Conservation (phyloP, 2,888 invertebrate genomes). For the Cheilosia pagana region DNA sequence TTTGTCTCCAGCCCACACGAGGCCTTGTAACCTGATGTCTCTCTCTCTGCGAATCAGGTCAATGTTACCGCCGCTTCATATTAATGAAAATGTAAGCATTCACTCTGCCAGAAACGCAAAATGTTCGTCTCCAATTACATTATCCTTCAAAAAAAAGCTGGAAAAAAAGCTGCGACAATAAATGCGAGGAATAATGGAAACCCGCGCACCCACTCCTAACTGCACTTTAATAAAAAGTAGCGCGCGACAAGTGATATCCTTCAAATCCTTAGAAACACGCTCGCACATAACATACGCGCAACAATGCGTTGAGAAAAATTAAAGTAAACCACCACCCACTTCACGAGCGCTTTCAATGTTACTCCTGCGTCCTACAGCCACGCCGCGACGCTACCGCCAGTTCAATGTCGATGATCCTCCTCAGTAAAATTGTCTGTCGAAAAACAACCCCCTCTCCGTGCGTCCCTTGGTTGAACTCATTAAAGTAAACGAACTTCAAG, state of each 20-base stretch:
- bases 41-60: background rate
- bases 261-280: background rate
- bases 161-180: background rate
- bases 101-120: slow-evolving; percentile 7
- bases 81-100: slow-evolving; percentile 1
- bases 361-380: background rate
- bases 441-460: background rate
- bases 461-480: slow-evolving; percentile 47
- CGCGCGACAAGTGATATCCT: slow-evolving; percentile 9
- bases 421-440: slow-evolving; percentile 11
- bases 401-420: slow-evolving; percentile 21
- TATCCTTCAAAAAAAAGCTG: slow-evolving; percentile 18
- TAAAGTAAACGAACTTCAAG: slow-evolving; percentile 61
- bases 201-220: background rate
- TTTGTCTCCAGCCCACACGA: background rate
- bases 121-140: slow-evolving; percentile 42
- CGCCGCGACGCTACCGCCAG: slow-evolving; percentile 4
- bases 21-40: slow-evolving; percentile 1
- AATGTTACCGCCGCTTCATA: slow-evolving; percentile 12
- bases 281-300: background rate
- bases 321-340: background rate
- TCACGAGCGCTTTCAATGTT: slow-evolving; percentile 9
- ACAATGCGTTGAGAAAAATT: background rate
- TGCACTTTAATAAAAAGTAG: slow-evolving; percentile 1
- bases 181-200: slow-evolving; percentile 9